Conservation (phyloP, 2,797 vertebrate species). For the Schizothorax lantsangensis region DNA sequence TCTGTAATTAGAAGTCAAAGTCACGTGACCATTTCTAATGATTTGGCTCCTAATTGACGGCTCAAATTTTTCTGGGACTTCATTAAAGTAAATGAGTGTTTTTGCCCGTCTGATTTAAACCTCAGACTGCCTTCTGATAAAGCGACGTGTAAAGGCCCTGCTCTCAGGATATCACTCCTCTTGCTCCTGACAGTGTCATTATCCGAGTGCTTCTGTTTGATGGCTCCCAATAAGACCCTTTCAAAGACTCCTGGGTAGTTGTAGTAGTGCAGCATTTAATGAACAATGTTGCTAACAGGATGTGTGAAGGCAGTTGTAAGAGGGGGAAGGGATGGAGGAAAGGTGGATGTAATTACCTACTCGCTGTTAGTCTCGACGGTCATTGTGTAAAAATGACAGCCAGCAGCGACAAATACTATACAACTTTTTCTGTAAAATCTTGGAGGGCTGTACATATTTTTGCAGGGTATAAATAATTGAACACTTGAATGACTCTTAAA, state of each 20-base stretch:
- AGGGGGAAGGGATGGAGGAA: constrained; percentile 75
- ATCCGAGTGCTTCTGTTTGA: constrained; percentile 78
- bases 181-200: constrained; percentile 82
- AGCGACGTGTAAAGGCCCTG: constrained; percentile 46
- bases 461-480: constrained; percentile 76
- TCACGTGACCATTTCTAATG: constrained; percentile 47
- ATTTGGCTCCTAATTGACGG: constrained; percentile 54
- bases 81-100: constrained; percentile 65
- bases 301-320: constrained; percentile 74
- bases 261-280: constrained; percentile 82
- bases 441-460: constrained; percentile 67
- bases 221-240: constrained; percentile 82
- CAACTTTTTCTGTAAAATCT: constrained; percentile 74
- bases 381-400: constrained; percentile 77
- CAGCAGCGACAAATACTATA: constrained; percentile 76
- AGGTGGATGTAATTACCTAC: constrained; percentile 82
- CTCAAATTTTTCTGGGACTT: constrained; percentile 58
- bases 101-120: constrained; percentile 57
- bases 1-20: constrained; percentile 39
- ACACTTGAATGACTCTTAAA: constrained; percentile 57
- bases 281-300: constrained; percentile 85
- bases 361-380: constrained; percentile 73
- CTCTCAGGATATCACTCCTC: constrained; percentile 79
- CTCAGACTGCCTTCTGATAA: constrained; percentile 50
- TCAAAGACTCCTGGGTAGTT: constrained; percentile 79